Base-by-base conservation (phyloP, 92 coral and sea anemone genomes). In the Meandrina meandrites region DNA sequence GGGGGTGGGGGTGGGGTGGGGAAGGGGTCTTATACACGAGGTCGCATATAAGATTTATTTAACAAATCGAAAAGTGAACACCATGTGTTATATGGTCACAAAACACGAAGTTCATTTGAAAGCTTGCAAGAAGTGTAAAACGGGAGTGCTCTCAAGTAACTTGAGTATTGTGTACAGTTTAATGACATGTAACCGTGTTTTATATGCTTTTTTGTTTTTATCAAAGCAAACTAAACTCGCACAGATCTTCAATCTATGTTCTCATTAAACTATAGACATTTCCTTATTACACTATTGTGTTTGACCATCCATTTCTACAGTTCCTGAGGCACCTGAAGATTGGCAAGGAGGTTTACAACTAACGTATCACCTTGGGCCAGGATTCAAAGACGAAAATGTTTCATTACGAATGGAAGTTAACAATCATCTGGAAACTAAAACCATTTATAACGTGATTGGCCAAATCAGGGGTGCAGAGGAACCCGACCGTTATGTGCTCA, bases 401-500 rank as follows among this genome's bases (percentile, higher is more conserved):
- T 84, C 79, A 45, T 82, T 95, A 10, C 88, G 88, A 53, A 81
- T 97, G 92, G 85, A 73, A 30, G 94, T 95, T 42, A 87, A 82
- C 74, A 89, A 81, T 68, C 67, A 73, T 42, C 77, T 87, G 42
- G 86, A 91, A 30, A 91, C 85, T 10, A 93, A 87, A 72, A 85
- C 92, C 36, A 91, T 93, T 35, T 89, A 81, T 79, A 91, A 97
- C 77, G 99, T 97, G 17, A 95, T 97, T 64, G 99, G 98, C 27
- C 93, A 98, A 18, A 93, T 97, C 62, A 85, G 56, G 62, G 99
- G 99, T 77, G 79, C 79, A 6, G 91, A 89, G 37, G 99, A 97
- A 78, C 98, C 99, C 81, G 99, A 97, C 87, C 99, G 99, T 78
- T 92, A 95, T 85, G 98, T 97, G 76, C 91, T 97, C 81, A 80